Percentiles rank a stretch among this genome's conserved stretches.
Conservation (phyloP, 2,797 vertebrate genomes). For the Todus mexicanus region DNA sequence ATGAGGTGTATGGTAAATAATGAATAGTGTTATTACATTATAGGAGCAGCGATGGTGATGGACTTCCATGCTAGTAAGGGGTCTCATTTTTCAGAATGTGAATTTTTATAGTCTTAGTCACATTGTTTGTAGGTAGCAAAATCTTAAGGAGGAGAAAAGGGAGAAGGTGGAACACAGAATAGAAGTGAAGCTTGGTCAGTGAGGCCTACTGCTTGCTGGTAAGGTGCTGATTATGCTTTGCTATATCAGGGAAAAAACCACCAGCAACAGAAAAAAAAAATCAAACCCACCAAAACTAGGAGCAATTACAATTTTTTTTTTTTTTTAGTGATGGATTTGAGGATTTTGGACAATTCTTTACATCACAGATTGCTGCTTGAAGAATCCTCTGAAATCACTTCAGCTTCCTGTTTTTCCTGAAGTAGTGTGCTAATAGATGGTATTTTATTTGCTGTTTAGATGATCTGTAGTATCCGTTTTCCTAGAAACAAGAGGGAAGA, state of each 20-base stretch:
- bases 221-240: not conserved
- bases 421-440: not conserved
- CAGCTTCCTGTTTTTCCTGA: not conserved
- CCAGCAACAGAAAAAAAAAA: not conserved
- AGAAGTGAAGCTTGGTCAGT: not conserved
- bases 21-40: not conserved
- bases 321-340: not conserved
- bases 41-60: not conserved
- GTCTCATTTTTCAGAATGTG: not conserved
- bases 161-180: not conserved
- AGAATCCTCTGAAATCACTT: constrained; percentile 2
- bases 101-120: not conserved
- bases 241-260: not conserved
- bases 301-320: not conserved
- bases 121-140: not conserved
- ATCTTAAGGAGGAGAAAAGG: not conserved
- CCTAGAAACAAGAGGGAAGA: not conserved
- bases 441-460: not conserved
- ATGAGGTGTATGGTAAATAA: not conserved
- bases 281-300: not conserved
- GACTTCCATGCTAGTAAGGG: not conserved
- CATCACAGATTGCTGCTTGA: not conserved
- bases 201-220: not conserved
- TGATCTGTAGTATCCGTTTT: not conserved
- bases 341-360: constrained; percentile 3